Percentiles rank a stretch among this genome's conserved stretches.
Evolutionary conservation across 2,797 vertebrate species (phyloP).

Genomic region (Natrix natrix): DNA sequence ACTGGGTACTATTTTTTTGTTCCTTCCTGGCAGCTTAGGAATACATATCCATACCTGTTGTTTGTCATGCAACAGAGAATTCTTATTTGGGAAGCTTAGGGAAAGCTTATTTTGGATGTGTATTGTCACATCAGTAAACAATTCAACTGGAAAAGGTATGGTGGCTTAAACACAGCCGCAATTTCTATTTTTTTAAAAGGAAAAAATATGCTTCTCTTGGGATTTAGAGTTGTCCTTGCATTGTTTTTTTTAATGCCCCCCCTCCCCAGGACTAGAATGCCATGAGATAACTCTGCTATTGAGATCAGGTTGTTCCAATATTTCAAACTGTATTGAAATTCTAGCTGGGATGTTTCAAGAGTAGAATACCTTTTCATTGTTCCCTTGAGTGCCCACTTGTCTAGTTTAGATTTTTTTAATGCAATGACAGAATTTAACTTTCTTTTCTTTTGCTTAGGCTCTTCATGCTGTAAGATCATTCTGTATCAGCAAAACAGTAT

Average conservation of each 20-base stretch:
- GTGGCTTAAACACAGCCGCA: not conserved
- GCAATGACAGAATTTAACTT: not conserved
- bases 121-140: not conserved
- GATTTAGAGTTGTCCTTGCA: constrained; percentile 33
- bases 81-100: not conserved
- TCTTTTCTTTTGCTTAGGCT: not conserved
- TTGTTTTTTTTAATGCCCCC: not conserved
- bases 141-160: not conserved
- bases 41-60: not conserved
- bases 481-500: not conserved
- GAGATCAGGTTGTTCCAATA: constrained; percentile 4
- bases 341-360: not conserved
- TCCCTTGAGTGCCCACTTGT: not conserved
- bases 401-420: not conserved
- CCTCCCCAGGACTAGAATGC: not conserved
- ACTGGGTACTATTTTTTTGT: constrained; percentile 2
- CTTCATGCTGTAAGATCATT: not conserved
- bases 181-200: not conserved
- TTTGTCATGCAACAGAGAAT: not conserved
- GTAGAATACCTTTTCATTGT: not conserved
- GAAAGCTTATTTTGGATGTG: constrained; percentile 10
- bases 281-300: constrained; percentile 5
- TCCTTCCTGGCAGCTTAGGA: not conserved
- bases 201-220: not conserved
- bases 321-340: constrained; percentile 16